Evolutionary conservation across 2,888 invertebrate genomes (phyloP), one percentile per base, ranked within the genome.

Genomic region (Latheticus oryzae): DNA sequence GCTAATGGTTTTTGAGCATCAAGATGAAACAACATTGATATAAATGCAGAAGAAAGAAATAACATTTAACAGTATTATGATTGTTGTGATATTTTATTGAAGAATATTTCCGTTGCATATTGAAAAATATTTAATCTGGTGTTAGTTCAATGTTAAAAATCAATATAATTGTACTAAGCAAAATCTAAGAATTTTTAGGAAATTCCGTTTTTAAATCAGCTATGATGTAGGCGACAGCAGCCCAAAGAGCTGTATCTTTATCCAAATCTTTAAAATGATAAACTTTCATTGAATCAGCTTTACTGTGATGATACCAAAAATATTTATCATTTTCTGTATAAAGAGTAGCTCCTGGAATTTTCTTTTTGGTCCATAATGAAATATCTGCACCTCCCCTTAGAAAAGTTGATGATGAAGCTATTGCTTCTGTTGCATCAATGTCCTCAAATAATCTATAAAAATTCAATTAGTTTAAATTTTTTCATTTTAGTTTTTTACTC

Each of bases 1-100:
- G 1, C 71, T 91, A 30, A 85, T 91, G 81, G 85, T 87, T 43
- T 88, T 90, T 69, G 92, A 91, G 57, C 82, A 88, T n/a, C 86
- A 90, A 69, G 93, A 93, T 73, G 93, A 93, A 79, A 93, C 93
- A 71, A 93, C 93, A 7, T 82, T 93, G 45, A 89, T 93, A 67
- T 93, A 87, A 84, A 17, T 15, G 28, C 9, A 7, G 7, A 7
- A 2, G 9, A 4, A 2, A 11, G 9, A 1, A 11, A 30, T 5
- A 5, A 13, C 9, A 9, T 12, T 30, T 8, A 11, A 12, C 30
- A 30, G 30, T 30, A 30, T 30, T 30, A 30, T n/a, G 7, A 9
- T 12, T 30, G 30, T 30, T 30, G 30, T 30, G 30, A 30, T 30
- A 30, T 7, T 11, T 30, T n/a, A n/a, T n/a, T n/a, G n/a, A n/a